A percentile compares a stretch with the other conserved stretches of the same genome.
These are phyloP conservation scores for Trichechus manatus DNA, from an alignment of 2,113 vertebrate species.

Conservation along the genomic window DNA sequence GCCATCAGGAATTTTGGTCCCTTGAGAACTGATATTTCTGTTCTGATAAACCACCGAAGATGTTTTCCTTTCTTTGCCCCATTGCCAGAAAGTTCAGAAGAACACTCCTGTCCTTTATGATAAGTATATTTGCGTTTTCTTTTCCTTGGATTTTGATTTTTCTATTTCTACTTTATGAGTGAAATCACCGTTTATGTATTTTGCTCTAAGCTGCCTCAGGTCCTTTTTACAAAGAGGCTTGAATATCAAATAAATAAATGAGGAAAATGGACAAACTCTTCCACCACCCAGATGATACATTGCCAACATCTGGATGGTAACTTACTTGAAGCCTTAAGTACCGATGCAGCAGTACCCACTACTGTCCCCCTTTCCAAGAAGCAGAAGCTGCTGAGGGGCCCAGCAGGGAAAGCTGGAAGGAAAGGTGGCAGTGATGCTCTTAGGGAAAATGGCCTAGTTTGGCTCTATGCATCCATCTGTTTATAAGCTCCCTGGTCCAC, in stretches of 20 bases:
- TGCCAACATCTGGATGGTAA: background rate
- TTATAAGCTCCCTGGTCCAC: background rate
- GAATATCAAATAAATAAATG: background rate
- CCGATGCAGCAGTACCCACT: background rate
- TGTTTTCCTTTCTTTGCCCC: background rate
- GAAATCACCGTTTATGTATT: background rate
- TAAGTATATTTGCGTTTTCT: constrained; percentile 15
- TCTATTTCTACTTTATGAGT: constrained; percentile 29
- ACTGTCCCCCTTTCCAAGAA: background rate
- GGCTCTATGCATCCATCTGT: background rate
- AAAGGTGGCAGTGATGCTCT: background rate
- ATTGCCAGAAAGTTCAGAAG: constrained; percentile 15
- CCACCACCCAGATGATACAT: background rate
- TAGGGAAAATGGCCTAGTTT: background rate
- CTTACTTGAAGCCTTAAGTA: background rate
- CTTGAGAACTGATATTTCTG: constrained; percentile 28
- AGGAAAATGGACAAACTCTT: background rate
- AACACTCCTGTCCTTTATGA: background rate
- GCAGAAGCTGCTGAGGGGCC: background rate
- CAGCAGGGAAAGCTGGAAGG: background rate
- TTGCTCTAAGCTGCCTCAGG: background rate
- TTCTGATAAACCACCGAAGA: background rate
- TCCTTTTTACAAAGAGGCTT: constrained; percentile 47
- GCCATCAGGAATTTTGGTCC: constrained; percentile 20
- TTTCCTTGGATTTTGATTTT: background rate